Evolutionary conservation across 37 sponge, comb jelly and placozoan species (phyloP), one percentile per base, ranked within the genome.

Genomic region (Cladorhizidae sp.): DNA sequence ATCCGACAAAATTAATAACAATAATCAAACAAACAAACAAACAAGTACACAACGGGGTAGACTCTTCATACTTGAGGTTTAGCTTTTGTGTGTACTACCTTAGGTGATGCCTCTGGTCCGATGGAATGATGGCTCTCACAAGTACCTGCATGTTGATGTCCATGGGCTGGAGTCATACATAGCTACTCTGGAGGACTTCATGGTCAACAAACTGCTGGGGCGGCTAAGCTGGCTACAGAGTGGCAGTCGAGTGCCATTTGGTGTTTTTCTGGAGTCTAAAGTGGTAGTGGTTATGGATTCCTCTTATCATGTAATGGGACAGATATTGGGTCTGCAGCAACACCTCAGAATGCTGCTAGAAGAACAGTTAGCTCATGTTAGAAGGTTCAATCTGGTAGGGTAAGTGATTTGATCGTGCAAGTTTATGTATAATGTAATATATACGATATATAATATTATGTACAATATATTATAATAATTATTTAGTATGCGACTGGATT

Each of bases 131-230:
- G 78, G 77, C 50, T 54, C 78, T 28, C 43, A 21, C 41, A 77
- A 71, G 42, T 77, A 85, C 76, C 85, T 85, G 43, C 77, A 85
- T 41, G 78, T 85, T 40, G 78, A 77, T 59, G 85, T 85, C 45
- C 77, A 70, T 38, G 7, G 38, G 14, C 21, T 85, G 21, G 62
- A 76, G 18, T 23, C 69, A 12, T 85, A 85, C 62, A 6, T 67
- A 32, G 2, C 35, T 1, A 22, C 33, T 50, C 56, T 85, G 15
- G 72, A 58, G 49, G 50, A 40, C 42, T 56, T 41, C 49, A 69
- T 71, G 17, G 35, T 49, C 8, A 21, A 43, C 54, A 63, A 28
- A 17, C 57, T 76, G 28, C 57, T 56, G 23, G 37, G 23, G 11
- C 25, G 85, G 35, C 71, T 85, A 3, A 57, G 39, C 45, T 85